Percentiles rank a stretch among this genome's conserved stretches.
phyloP scores from a whole-genome alignment of 2,797 vertebrate genomes.

The Lepus oiostolus region DNA sequence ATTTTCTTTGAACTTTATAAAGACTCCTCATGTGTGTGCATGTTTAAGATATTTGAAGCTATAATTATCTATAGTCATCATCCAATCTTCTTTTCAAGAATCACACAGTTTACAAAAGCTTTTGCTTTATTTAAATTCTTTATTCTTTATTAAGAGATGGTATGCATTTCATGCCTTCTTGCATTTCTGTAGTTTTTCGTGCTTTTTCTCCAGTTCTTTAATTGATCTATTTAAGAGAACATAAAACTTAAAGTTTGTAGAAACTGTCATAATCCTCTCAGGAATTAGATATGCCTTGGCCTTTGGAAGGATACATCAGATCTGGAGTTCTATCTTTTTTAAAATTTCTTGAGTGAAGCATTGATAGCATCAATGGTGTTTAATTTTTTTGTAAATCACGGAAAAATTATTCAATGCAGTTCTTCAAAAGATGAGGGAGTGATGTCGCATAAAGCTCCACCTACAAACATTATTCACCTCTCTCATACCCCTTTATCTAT shows the following conservation, averaged over 20 bases:
- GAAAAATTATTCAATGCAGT: slow-evolving; percentile 23
- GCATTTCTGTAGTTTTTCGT: background rate
- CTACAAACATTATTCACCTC: background rate
- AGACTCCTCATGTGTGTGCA: background rate
- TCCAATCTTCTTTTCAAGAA: slow-evolving; percentile 10
- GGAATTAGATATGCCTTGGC: background rate
- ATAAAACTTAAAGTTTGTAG: background rate
- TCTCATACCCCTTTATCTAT: background rate
- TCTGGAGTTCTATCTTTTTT: background rate
- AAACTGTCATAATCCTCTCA: background rate
- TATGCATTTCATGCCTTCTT: background rate
- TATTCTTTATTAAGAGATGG: background rate
- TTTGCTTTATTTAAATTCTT: background rate
- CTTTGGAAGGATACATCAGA: background rate
- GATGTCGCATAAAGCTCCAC: background rate
- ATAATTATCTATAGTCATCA: background rate
- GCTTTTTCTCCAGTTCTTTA: background rate
- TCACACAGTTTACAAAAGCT: background rate
- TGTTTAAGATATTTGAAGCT: background rate
- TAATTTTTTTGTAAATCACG: background rate
- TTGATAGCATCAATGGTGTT: background rate
- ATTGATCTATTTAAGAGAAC: background rate
- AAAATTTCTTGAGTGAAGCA: background rate
- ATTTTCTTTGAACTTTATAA: too few relatives aligned
- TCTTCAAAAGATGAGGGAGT: background rate